These are phyloP conservation scores for Lottia scabra DNA, from an alignment of 2,888 invertebrate genomes.

Conservation along the genomic window DNA sequence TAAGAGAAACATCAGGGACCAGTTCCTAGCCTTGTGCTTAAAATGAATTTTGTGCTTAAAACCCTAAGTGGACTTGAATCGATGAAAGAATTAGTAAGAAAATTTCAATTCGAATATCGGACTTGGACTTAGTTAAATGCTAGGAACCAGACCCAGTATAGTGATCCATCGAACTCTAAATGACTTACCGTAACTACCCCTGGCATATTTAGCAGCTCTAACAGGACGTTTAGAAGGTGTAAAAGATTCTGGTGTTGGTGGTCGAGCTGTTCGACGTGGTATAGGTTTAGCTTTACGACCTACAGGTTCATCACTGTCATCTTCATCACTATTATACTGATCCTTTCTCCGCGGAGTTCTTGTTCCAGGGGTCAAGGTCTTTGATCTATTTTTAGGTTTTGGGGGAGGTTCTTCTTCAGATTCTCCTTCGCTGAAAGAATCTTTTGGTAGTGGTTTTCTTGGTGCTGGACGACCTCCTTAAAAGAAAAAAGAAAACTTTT, in stretches of 20 bases:
- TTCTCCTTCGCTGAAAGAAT: constrained; percentile 12
- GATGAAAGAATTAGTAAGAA: no score
- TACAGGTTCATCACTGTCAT: constrained; percentile 16
- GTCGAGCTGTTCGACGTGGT: constrained; percentile 11
- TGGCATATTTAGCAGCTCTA: constrained; percentile 48
- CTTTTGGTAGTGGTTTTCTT: neutral
- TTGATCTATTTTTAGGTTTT: constrained; percentile 7
- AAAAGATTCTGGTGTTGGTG: constrained; percentile 8
- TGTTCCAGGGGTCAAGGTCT: neutral
- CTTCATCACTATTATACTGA: constrained; percentile 12
- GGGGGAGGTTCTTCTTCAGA: constrained; percentile 15
- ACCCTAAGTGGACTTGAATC: no score
- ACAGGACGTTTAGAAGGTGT: constrained; percentile 33
- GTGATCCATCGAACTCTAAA: no score
- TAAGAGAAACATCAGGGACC: no score
- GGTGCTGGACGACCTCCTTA: neutral
- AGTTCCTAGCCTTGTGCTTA: no score
- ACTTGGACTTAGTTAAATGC: no score
- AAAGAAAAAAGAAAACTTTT: neutral
- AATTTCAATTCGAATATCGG: no score
- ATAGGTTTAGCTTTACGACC: constrained; percentile 7
- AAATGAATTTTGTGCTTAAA: no score
- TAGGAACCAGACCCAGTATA: no score
- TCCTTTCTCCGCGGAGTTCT: neutral
- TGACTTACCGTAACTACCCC: constrained; percentile 53